A percentile compares a stretch with the other conserved stretches of the same genome.
Evolutionary conservation across 2,113 vertebrate species (phyloP).

Genomic region (Lampris incognitus): DNA sequence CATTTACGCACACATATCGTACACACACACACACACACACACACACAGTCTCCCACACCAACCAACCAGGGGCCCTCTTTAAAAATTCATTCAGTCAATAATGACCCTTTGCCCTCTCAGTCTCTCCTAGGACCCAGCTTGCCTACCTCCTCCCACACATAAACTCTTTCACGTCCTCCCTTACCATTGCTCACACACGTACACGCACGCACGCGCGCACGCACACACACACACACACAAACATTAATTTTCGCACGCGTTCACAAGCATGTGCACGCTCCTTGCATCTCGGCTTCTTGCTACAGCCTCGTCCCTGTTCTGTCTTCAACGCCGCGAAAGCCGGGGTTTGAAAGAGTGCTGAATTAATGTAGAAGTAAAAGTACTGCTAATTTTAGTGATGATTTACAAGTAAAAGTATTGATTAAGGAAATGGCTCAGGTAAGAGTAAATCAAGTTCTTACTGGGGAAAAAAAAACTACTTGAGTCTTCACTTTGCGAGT

Average conservation of each 20-base stretch:
- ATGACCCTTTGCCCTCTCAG: conserved; percentile 78
- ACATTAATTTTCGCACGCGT: not conserved
- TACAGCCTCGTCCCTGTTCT: conserved; percentile 9
- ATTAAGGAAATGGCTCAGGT: too few relatives aligned
- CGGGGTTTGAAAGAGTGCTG: not conserved
- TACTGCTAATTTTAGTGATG: too few relatives aligned
- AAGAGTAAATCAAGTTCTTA: too few relatives aligned
- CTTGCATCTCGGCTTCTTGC: too few relatives aligned
- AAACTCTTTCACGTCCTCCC: conserved; percentile 34
- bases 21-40: conserved; percentile 33
- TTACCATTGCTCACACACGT: conserved; percentile 25
- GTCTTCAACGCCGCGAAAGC: conserved; percentile 24
- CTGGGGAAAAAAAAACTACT: too few relatives aligned
- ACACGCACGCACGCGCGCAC: conserved; percentile 35
- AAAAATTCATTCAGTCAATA: conserved; percentile 83
- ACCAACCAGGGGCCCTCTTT: conserved; percentile 69
- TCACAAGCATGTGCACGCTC: too few relatives aligned
- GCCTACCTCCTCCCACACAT: conserved; percentile 77
- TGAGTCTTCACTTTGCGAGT: too few relatives aligned
- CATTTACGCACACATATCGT: conserved; percentile 37
- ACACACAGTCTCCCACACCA: conserved; percentile 45
- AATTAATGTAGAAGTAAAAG: too few relatives aligned
- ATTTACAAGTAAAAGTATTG: too few relatives aligned
- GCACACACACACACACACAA: conserved; percentile 24
- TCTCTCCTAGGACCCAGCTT: conserved; percentile 73